Percentiles rank a stretch among this genome's conserved stretches.
phyloP scores from a whole-genome alignment of 2,888 invertebrate species.

The Pollenia amentaria region DNA sequence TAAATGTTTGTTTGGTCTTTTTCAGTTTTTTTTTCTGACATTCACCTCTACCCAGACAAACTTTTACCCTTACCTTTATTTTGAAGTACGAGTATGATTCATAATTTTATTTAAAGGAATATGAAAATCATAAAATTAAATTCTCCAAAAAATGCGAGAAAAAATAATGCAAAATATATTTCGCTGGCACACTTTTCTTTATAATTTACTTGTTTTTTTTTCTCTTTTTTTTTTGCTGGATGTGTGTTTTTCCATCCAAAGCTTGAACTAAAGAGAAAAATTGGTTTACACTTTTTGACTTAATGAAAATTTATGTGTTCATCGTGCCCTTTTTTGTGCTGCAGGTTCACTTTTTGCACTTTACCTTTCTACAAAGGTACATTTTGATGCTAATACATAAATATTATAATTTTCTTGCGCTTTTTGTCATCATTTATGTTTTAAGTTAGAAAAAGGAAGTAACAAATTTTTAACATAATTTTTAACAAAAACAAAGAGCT shows the following conservation, averaged over 20 bases:
- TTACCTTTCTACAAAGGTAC: conserved; percentile 13
- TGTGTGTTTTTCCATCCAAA: not conserved
- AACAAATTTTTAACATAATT: not conserved
- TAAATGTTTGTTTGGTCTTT: conserved; percentile 45
- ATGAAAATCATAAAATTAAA: conserved; percentile 52
- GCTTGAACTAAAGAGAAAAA: conserved; percentile 45
- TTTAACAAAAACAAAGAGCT: not conserved
- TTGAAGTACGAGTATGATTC: conserved; percentile 3
- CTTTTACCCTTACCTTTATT: not conserved
- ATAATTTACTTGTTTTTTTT: not conserved
- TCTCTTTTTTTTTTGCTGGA: not conserved
- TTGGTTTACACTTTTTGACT: conserved; percentile 48
- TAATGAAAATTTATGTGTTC: conserved; percentile 70
- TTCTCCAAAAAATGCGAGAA: conserved; percentile 48
- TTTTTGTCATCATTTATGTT: not conserved
- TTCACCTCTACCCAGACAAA: not conserved
- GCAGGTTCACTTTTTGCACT: conserved; percentile 7
- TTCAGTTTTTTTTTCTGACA: not conserved
- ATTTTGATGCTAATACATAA: conserved; percentile 33
- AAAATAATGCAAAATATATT: conserved; percentile 36
- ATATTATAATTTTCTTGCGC: conserved; percentile 1
- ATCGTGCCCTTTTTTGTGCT: not conserved
- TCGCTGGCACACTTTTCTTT: not conserved
- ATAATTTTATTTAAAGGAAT: conserved; percentile 48
- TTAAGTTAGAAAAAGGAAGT: not conserved